Percentiles rank a stretch among this genome's conserved stretches.
These are phyloP conservation scores for Drosophila mimica DNA, from an alignment of 2,888 invertebrate genomes.

Conservation along the genomic window DNA sequence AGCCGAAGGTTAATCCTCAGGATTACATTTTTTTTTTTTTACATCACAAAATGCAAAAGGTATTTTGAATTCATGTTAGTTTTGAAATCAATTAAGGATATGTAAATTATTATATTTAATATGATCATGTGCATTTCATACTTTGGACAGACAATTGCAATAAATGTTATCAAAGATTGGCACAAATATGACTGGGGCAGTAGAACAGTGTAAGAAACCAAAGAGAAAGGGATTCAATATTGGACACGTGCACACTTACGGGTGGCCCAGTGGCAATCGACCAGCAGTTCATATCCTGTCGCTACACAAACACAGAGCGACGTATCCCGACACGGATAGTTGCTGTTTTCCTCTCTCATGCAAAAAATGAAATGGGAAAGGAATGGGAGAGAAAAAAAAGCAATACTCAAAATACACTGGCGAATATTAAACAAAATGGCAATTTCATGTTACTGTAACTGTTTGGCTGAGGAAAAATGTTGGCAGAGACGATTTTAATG, in stretches of 20 bases:
- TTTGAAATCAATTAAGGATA: background rate
- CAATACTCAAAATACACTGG: slow-evolving; percentile 51
- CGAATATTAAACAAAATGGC: slow-evolving; percentile 78
- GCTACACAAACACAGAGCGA: slow-evolving; percentile 60
- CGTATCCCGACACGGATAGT: slow-evolving; percentile 58
- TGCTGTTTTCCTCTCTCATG: slow-evolving; percentile 25
- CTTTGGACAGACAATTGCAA: slow-evolving; percentile 23
- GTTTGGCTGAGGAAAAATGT: slow-evolving; percentile 39
- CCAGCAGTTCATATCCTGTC: slow-evolving; percentile 73
- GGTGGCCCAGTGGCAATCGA: slow-evolving; percentile 56
- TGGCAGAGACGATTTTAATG: slow-evolving; percentile 55
- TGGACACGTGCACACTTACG: slow-evolving; percentile 61
- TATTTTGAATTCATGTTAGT: background rate
- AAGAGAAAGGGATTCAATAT: slow-evolving; percentile 12
- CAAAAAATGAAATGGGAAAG: slow-evolving; percentile 8
- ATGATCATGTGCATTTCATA: slow-evolving; percentile 17
- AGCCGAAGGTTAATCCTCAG: background rate
- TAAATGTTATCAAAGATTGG: slow-evolving; percentile 27
- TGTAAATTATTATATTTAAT: background rate
- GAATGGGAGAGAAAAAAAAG: slow-evolving; percentile 8
- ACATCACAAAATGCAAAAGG: background rate
- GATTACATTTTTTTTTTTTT: background rate
- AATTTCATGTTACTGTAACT: slow-evolving; percentile 54
- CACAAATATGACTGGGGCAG: slow-evolving; percentile 32
- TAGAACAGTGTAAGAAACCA: slow-evolving; percentile 5